Evolutionary conservation across 2,888 invertebrate species (phyloP).

Genomic region (Tricholauxania praeusta): DNA sequence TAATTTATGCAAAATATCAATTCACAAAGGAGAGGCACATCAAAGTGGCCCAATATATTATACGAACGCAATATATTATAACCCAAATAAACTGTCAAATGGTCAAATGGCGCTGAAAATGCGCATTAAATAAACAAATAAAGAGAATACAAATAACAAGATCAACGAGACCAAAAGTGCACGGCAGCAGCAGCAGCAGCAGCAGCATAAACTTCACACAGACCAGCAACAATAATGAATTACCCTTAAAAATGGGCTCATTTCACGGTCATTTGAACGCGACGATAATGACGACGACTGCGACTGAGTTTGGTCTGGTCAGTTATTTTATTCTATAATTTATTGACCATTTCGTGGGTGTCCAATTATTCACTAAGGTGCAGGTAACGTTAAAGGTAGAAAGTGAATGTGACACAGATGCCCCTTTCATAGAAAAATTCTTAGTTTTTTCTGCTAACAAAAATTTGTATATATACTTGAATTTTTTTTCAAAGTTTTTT

Average conservation of each 20-base stretch:
- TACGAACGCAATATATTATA: slow-evolving; percentile 36
- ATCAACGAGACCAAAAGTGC: slow-evolving; percentile 13
- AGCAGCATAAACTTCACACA: too few relatives aligned
- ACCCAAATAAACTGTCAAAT: slow-evolving; percentile 37
- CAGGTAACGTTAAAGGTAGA: not conserved
- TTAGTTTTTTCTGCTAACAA: not conserved
- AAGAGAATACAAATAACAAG: slow-evolving; percentile 44
- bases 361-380: slow-evolving; percentile 50
- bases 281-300: slow-evolving; percentile 43
- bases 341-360: slow-evolving; percentile 55
- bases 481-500: too few relatives aligned
- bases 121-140: slow-evolving; percentile 36
- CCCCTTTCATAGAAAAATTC: not conserved
- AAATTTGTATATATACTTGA: not conserved
- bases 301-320: slow-evolving; percentile 12
- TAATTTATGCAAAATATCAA: too few relatives aligned
- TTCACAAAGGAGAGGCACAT: too few relatives aligned
- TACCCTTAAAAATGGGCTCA: slow-evolving; percentile 52
- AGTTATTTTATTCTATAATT: slow-evolving; percentile 48
- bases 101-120: slow-evolving; percentile 26
- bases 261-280: slow-evolving; percentile 58
- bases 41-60: too few relatives aligned
- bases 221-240: not conserved
- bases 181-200: not conserved
- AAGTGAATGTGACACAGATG: not conserved